These are phyloP conservation scores for Lasiurus borealis DNA, from an alignment of 2,113 vertebrate genomes.

Conservation along the genomic window DNA sequence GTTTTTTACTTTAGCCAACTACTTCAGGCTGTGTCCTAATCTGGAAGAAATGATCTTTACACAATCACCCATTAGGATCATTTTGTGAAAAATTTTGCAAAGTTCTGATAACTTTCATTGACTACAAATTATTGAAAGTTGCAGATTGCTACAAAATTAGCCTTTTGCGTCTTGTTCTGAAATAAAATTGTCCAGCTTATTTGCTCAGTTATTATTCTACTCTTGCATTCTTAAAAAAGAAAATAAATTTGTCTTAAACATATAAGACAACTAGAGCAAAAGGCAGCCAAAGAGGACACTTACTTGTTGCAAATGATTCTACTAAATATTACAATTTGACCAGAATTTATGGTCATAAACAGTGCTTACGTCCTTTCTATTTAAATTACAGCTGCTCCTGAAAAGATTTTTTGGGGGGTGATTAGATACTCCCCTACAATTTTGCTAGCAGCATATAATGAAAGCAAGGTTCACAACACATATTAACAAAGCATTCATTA, in stretches of 20 bases:
- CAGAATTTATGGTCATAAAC: neutral
- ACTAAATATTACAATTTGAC: neutral
- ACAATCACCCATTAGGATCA: neutral
- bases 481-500: neutral
- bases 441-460: neutral
- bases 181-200: neutral
- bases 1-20: neutral
- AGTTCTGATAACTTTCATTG: neutral
- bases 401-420: neutral
- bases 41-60: neutral
- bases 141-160: neutral
- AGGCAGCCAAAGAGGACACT: neutral
- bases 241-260: neutral
- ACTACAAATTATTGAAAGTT: slow-evolving; percentile 12
- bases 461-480: neutral
- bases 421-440: neutral
- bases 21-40: neutral
- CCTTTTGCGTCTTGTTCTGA: neutral
- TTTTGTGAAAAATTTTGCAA: neutral
- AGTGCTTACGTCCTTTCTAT: neutral
- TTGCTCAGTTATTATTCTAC: neutral
- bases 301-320: neutral
- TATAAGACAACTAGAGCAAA: neutral
- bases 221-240: slow-evolving; percentile 17
- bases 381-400: neutral